Evolutionary conservation across 2,113 vertebrate species (phyloP).

Genomic region (Eretmochelys imbricata): DNA sequence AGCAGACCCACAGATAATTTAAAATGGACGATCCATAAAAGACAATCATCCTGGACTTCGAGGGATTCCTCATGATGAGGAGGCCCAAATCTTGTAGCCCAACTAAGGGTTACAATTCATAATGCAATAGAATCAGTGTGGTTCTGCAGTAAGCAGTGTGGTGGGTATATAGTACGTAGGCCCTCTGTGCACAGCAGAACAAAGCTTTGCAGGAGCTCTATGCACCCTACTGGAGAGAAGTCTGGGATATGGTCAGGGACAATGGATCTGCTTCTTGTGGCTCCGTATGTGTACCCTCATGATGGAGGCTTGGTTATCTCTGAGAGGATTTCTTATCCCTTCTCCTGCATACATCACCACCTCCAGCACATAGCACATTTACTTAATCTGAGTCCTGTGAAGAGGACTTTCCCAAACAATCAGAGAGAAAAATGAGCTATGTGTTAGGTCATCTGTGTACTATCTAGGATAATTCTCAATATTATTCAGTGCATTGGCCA

Average conservation of each 20-base stretch:
- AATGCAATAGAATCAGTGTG: not conserved
- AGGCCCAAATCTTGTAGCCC: not conserved
- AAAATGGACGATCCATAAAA: too few relatives aligned
- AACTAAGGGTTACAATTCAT: not conserved
- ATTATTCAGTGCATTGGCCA: slow-evolving; percentile 41
- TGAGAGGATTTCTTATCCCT: not conserved
- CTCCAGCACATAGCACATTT: not conserved
- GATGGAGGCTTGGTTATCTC: not conserved
- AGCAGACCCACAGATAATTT: too few relatives aligned
- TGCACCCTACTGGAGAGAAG: not conserved
- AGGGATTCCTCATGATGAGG: not conserved
- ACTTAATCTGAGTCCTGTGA: not conserved
- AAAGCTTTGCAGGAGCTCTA: not conserved
- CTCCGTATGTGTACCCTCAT: not conserved
- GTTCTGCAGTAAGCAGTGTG: not conserved
- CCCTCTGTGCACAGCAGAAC: not conserved
- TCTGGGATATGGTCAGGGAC: not conserved
- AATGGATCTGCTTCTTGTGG: not conserved
- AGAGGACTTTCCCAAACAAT: not conserved
- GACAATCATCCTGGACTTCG: too few relatives aligned
- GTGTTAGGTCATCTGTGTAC: not conserved
- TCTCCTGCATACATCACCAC: not conserved
- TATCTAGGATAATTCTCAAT: not conserved
- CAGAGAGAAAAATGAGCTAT: not conserved
- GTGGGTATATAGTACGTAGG: not conserved